Conservation (phyloP, 2,113 vertebrate species). For the Sitta europaea region DNA sequence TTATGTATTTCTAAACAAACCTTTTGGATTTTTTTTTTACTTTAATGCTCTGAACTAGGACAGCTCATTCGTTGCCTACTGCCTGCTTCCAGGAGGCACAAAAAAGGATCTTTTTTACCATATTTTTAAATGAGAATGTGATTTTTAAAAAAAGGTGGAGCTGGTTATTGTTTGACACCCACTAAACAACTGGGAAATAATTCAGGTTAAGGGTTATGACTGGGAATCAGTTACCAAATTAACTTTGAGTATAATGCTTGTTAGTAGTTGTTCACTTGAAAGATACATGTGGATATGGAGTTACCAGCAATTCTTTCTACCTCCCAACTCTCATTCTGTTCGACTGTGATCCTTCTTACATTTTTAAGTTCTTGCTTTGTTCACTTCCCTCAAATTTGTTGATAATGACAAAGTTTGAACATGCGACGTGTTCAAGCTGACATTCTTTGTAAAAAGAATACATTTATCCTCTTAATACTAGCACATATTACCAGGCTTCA, state of each 20-base stretch:
- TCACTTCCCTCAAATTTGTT: not conserved
- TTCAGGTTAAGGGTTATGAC: not conserved
- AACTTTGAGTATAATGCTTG: not conserved
- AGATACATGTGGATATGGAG: not conserved
- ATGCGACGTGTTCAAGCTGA: rapidly evolving
- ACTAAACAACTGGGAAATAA: not conserved
- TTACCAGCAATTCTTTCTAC: not conserved
- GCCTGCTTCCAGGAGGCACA: not conserved
- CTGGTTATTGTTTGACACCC: not conserved
- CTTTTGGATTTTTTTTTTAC: not conserved
- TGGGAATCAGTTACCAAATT: not conserved
- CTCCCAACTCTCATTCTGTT: not conserved
- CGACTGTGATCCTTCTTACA: rapidly evolving
- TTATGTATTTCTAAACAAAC: not conserved
- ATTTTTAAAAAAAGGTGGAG: not conserved
- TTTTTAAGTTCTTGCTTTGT: not conserved
- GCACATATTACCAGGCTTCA: not conserved
- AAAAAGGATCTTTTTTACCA: not conserved
- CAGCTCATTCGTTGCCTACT: not conserved
- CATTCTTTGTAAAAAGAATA: not conserved
- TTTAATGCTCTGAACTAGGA: not conserved
- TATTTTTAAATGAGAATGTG: not conserved
- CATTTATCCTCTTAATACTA: not conserved
- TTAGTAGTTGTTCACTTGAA: not conserved
- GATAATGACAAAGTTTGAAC: not conserved